These are phyloP conservation scores for Thymallus thymallus DNA, from an alignment of 2,113 vertebrate genomes.

Conservation along the genomic window DNA sequence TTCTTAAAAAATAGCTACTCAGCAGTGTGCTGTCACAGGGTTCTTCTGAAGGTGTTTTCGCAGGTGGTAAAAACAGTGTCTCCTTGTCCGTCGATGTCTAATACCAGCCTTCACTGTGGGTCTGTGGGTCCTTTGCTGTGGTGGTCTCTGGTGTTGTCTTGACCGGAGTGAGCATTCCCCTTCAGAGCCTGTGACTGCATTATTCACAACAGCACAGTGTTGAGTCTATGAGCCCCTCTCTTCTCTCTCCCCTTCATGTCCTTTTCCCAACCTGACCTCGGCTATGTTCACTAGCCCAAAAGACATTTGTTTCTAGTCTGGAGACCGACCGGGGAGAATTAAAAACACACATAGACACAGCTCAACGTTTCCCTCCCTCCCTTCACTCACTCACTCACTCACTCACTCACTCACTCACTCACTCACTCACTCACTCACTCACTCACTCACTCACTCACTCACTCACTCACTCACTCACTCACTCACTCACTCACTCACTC, in stretches of 20 bases:
- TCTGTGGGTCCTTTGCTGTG: background rate
- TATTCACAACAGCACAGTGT: constrained; percentile 13
- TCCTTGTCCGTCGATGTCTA: constrained; percentile 11
- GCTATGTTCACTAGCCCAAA: constrained; percentile 8
- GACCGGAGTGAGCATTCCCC: constrained; percentile 4
- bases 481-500: no score
- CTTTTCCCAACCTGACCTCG: background rate
- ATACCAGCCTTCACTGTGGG: constrained; percentile 17
- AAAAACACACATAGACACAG: background rate
- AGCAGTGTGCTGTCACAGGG: constrained; percentile 13
- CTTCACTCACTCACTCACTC: no score
- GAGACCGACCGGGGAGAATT: background rate
- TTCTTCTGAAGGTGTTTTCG: constrained; percentile 15
- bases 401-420: no score
- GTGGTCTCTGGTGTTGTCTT: constrained; percentile 4
- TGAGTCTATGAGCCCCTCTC: constrained; percentile 3
- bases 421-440: no score
- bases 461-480: no score
- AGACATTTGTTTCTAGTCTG: constrained; percentile 19
- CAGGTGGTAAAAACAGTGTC: constrained; percentile 20
- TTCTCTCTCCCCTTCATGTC: background rate
- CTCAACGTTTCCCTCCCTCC: background rate
- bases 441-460: no score
- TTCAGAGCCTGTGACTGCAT: background rate
- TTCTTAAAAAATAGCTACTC: constrained; percentile 23